These are phyloP conservation scores for Xenopus tropicalis DNA, from an alignment of 2,113 vertebrate species.

Conservation along the genomic window UCB_Xtro_10.0 CM004443.2:205537501-205538000, in stretches of 20 bases:
- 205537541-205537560: slow-evolving; percentile 55
- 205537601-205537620: slow-evolving; percentile 51
- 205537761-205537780: slow-evolving; percentile 52
- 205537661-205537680: slow-evolving; percentile 56
- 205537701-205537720: slow-evolving; percentile 68
- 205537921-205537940: too few relatives aligned
- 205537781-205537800: too few relatives aligned
- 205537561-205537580: slow-evolving; percentile 62
- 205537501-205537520: slow-evolving; percentile 52
- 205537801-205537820: too few relatives aligned
- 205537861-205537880: too few relatives aligned
- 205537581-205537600: slow-evolving; percentile 21
- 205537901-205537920: too few relatives aligned
- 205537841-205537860: too few relatives aligned
- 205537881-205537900: too few relatives aligned
- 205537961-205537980: too few relatives aligned
- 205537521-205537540: slow-evolving; percentile 53
- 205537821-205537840: too few relatives aligned
- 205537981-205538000: too few relatives aligned
- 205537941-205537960: too few relatives aligned
- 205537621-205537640: slow-evolving; percentile 49
- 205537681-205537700: slow-evolving; percentile 58
- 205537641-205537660: slow-evolving; percentile 51
- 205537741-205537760: slow-evolving; percentile 43
- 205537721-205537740: slow-evolving; percentile 64